Conservation (phyloP, 2,113 vertebrate genomes). For the Spheniscus mendiculus region DNA sequence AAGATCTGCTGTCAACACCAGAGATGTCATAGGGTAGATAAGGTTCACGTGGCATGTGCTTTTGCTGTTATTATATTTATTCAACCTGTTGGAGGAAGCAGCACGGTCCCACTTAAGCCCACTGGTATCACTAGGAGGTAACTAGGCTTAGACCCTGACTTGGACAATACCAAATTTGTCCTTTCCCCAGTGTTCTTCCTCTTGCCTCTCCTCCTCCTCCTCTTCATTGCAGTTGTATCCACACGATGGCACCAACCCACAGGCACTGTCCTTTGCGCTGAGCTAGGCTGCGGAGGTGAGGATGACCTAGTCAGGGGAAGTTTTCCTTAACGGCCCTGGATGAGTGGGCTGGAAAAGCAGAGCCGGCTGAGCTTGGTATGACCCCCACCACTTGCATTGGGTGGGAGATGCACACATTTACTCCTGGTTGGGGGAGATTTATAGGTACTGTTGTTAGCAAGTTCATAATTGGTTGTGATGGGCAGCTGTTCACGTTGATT, state of each 20-base stretch:
- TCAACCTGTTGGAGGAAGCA: not conserved
- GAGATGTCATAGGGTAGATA: not conserved
- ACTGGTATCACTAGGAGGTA: not conserved
- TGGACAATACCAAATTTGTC: not conserved
- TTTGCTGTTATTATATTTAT: not conserved
- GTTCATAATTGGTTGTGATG: not conserved
- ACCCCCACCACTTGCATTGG: too few species aligned
- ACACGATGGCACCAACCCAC: constrained; percentile 36
- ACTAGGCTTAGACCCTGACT: not conserved
- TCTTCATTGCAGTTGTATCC: not conserved
- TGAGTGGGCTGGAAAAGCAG: not conserved
- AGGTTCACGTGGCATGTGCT: not conserved
- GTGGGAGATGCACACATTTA: not conserved
- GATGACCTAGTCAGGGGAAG: not conserved
- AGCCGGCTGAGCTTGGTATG: not conserved
- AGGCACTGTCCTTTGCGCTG: not conserved
- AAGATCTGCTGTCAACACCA: not conserved
- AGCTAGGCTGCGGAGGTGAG: not conserved
- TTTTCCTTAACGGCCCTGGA: not conserved
- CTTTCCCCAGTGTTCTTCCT: not conserved
- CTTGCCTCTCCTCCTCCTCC: not conserved
- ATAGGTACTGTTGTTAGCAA: not conserved
- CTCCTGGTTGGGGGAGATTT: not conserved
- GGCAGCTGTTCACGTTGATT: not conserved
- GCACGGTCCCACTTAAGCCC: not conserved